A percentile compares a stretch with the other conserved stretches of the same genome.
Evolutionary conservation across 2,888 invertebrate species (phyloP).

Genomic region (Physocephala rufipes): DNA sequence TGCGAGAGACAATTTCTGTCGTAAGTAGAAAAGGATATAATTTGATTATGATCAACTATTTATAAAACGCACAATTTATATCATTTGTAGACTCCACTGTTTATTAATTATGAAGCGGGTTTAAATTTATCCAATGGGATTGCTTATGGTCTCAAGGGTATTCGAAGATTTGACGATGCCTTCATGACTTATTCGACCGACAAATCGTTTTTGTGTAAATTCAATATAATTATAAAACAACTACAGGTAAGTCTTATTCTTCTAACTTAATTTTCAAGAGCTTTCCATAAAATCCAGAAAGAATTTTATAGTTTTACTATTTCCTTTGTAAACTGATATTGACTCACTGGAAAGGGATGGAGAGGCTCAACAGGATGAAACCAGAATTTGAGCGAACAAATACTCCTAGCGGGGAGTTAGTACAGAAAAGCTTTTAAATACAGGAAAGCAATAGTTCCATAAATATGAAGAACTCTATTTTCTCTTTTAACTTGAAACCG

Average conservation of each 20-base stretch:
- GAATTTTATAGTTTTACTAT: no score
- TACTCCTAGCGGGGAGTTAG: no score
- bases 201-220: conserved; percentile 59
- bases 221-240: conserved; percentile 58
- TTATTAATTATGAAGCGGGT: conserved; percentile 60
- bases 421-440: no score
- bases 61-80: background rate
- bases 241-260: conserved; percentile 55
- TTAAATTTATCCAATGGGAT: conserved; percentile 60
- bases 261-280: background rate
- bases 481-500: no score
- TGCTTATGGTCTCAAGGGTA: conserved; percentile 61
- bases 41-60: background rate
- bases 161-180: conserved; percentile 58
- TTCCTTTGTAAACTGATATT: no score
- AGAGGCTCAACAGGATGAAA: no score
- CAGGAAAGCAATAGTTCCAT: no score
- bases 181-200: conserved; percentile 61
- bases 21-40: conserved; percentile 52
- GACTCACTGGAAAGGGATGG: no score
- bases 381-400: no score
- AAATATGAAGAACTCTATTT: no score
- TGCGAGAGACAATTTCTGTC: conserved; percentile 60
- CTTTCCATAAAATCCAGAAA: no score
- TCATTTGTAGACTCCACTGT: conserved; percentile 56